Percentiles rank a stretch among this genome's conserved stretches.
Conservation (phyloP, 2,113 vertebrate species). For the Rhea pennata region DNA sequence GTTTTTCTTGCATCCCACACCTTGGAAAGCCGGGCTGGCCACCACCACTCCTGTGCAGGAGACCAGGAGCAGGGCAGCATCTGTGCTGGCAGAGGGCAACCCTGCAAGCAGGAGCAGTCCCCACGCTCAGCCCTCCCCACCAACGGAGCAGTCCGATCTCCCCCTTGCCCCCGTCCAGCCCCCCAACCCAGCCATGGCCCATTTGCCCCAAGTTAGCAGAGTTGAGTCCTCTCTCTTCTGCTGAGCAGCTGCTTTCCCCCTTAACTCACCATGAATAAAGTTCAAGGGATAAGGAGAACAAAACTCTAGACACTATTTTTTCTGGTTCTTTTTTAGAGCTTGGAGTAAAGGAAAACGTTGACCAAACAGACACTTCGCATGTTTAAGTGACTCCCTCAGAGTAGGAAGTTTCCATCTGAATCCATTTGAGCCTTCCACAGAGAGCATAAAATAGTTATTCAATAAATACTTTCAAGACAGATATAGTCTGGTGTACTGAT, state of each 20-base stretch:
- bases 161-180: too few species aligned
- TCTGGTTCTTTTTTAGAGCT: not conserved
- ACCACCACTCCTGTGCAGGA: not conserved
- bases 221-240: not conserved
- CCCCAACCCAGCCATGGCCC: not conserved
- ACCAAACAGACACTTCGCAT: not conserved
- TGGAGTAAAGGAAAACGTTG: not conserved
- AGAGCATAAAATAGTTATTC: not conserved
- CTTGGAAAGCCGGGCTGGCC: not conserved
- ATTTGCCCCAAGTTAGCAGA: not conserved
- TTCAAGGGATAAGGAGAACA: not conserved
- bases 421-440: not conserved
- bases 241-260: not conserved
- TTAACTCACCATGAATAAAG: not conserved
- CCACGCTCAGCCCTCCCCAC: rapidly evolving
- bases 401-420: not conserved
- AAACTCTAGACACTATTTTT: not conserved
- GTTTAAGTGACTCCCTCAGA: not conserved
- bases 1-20: rapidly evolving
- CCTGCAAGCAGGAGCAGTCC: not conserved
- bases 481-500: not conserved
- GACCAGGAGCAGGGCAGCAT: rapidly evolving
- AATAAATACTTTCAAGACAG: not conserved
- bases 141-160: not conserved
- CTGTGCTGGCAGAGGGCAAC: not conserved